These are phyloP conservation scores for Tetramorium parvispinum DNA, from an alignment of 1,140 invertebrate species.

Conservation along the genomic window DNA sequence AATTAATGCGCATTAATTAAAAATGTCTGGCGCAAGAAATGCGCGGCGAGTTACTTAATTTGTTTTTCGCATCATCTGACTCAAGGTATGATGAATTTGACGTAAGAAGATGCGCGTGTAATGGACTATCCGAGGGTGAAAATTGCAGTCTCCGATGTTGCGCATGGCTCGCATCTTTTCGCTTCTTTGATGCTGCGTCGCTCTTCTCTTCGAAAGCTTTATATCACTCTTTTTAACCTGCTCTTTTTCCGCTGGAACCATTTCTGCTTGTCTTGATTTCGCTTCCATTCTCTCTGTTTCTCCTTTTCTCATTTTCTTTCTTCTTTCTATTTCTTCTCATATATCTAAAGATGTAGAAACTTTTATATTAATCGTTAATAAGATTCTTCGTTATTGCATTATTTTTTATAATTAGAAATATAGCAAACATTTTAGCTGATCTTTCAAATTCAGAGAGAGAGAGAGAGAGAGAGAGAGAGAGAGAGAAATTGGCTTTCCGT, in stretches of 20 bases:
- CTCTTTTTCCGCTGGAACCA: background rate
- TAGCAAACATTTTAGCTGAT: background rate
- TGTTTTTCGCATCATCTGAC: background rate
- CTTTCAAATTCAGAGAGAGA: background rate
- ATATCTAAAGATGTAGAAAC: background rate
- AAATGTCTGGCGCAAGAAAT: background rate
- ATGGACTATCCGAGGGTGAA: constrained; percentile 63
- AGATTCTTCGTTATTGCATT: background rate
- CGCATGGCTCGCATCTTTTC: constrained; percentile 62
- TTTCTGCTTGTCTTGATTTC: background rate
- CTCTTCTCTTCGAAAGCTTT: background rate
- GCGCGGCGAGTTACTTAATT: background rate
- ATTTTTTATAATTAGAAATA: background rate
- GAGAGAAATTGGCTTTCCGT: background rate
- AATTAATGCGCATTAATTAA: background rate
- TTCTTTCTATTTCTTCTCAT: constrained; percentile 24
- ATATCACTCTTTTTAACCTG: constrained; percentile 29
- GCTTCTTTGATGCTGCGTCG: constrained; percentile 69
- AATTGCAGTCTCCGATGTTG: constrained; percentile 67
- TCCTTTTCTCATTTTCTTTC: constrained; percentile 12
- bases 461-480: background rate
- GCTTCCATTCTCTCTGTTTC: background rate
- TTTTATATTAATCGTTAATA: constrained; percentile 2
- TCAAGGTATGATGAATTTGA: constrained; percentile 8
- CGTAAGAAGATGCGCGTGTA: constrained; percentile 18